Percentiles rank a stretch among this genome's conserved stretches.
Conservation (phyloP, 2,888 invertebrate species). For the Ferdinandea cuprea region DNA sequence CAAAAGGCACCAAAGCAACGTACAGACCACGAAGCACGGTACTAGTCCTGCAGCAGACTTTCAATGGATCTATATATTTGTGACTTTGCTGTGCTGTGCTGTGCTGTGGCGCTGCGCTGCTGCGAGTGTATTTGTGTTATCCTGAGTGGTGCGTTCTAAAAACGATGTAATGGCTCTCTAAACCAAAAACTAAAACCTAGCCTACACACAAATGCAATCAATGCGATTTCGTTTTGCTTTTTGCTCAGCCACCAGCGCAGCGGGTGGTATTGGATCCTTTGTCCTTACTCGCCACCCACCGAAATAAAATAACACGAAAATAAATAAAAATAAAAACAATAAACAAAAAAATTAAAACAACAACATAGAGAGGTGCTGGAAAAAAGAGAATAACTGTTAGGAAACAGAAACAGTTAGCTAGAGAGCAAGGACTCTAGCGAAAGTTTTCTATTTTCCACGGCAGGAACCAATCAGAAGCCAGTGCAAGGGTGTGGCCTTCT, state of each 20-base stretch:
- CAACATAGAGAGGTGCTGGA: conserved; percentile 49
- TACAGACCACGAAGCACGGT: neutral
- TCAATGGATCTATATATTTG: conserved; percentile 21
- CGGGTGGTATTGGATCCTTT: conserved; percentile 30
- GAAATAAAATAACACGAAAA: conserved; percentile 23
- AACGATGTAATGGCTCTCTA: conserved; percentile 61
- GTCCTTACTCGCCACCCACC: conserved; percentile 12
- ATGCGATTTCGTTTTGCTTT: conserved; percentile 18
- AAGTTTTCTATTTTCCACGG: conserved; percentile 60
- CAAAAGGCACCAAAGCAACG: conserved; percentile 63
- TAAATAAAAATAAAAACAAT: conserved; percentile 56
- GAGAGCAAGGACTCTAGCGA: conserved; percentile 60
- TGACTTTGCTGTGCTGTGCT: no score
- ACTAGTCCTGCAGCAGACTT: conserved; percentile 40
- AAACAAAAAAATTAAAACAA: conserved; percentile 69
- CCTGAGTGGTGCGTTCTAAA: conserved; percentile 66
- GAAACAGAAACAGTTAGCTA: conserved; percentile 56
- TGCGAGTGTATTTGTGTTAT: conserved; percentile 35
- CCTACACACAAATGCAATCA: conserved; percentile 74
- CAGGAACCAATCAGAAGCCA: conserved; percentile 76
- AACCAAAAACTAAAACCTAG: conserved; percentile 57
- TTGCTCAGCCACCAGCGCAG: conserved; percentile 6
- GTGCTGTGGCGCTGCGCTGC: no score
- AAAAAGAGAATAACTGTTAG: conserved; percentile 42
- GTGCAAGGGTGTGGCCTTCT: conserved; percentile 76